A percentile compares a stretch with the other conserved stretches of the same genome.
These are phyloP conservation scores for Periophthalmus modestus DNA, from an alignment of 2,113 vertebrate genomes.

Conservation along the genomic window DNA sequence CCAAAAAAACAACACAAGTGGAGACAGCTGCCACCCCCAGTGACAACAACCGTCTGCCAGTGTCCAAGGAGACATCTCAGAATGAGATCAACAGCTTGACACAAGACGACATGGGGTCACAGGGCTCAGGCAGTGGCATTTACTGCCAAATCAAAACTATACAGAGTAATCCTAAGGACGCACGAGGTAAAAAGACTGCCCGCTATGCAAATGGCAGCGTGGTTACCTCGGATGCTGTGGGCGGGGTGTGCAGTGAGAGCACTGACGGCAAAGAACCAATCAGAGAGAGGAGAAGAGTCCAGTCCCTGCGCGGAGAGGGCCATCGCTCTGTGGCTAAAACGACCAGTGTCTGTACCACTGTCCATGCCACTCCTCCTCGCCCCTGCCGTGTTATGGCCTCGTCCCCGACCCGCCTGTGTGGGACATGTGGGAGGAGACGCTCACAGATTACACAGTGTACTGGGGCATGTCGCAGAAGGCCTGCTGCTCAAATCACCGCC, in stretches of 20 bases:
- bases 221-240: slow-evolving; percentile 78
- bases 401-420: slow-evolving; percentile 67
- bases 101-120: slow-evolving; percentile 71
- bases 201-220: slow-evolving; percentile 79
- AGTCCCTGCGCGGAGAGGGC: slow-evolving; percentile 67
- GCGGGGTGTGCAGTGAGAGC: slow-evolving; percentile 74
- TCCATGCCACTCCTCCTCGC: slow-evolving; percentile 70
- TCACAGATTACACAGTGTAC: slow-evolving; percentile 72
- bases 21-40: slow-evolving; percentile 47
- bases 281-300: slow-evolving; percentile 64
- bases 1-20: slow-evolving; percentile 41
- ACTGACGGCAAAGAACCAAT: slow-evolving; percentile 52
- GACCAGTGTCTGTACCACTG: slow-evolving; percentile 46
- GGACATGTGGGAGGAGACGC: slow-evolving; percentile 71
- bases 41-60: slow-evolving; percentile 46
- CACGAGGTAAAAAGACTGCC: slow-evolving; percentile 61
- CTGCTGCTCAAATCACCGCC: slow-evolving; percentile 57
- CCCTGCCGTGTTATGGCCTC: slow-evolving; percentile 55
- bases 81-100: slow-evolving; percentile 73
- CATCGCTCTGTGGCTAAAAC: slow-evolving; percentile 57
- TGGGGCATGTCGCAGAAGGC: slow-evolving; percentile 68
- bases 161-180: slow-evolving; percentile 59
- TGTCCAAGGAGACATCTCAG: slow-evolving; percentile 70
- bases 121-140: slow-evolving; percentile 69
- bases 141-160: slow-evolving; percentile 76